phyloP scores from a whole-genome alignment of 2,888 invertebrate species.

The Endomychus coccineus region DNA sequence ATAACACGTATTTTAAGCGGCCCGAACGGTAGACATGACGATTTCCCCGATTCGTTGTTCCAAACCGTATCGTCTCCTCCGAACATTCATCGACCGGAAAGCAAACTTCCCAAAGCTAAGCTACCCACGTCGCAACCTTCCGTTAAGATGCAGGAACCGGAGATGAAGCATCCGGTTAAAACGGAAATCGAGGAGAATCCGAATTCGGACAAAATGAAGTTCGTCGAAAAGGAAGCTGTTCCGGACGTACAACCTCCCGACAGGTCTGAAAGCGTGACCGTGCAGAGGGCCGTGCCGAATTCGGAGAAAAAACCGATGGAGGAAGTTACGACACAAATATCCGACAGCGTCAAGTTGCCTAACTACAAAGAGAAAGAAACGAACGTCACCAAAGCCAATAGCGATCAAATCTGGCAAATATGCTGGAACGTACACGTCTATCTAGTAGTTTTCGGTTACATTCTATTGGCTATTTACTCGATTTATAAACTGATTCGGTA shows the following conservation, averaged over 20 bases:
- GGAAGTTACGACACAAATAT: conserved; percentile 39
- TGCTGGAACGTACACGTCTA: conserved; percentile 92
- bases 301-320: conserved; percentile 20
- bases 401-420: conserved; percentile 62
- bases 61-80: conserved; percentile 57
- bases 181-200: conserved; percentile 17
- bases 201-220: conserved; percentile 22
- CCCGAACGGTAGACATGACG: conserved; percentile 76
- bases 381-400: conserved; percentile 38
- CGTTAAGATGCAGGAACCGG: conserved; percentile 28
- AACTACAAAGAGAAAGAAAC: conserved; percentile 47
- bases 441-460: conserved; percentile 76
- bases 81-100: conserved; percentile 29
- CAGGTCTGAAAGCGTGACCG: conserved; percentile 37
- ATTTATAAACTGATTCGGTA: conserved; percentile 80
- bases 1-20: conserved; percentile 80
- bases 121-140: conserved; percentile 31
- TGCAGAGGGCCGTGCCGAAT: conserved; percentile 28
- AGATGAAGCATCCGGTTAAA: conserved; percentile 15
- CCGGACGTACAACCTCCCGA: conserved; percentile 28
- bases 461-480: conserved; percentile 75
- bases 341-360: conserved; percentile 51
- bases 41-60: conserved; percentile 69
- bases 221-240: conserved; percentile 25
- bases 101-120: conserved; percentile 33